phyloP scores from a whole-genome alignment of 1,140 invertebrate species.

The Drosophila prosaltans region DNA sequence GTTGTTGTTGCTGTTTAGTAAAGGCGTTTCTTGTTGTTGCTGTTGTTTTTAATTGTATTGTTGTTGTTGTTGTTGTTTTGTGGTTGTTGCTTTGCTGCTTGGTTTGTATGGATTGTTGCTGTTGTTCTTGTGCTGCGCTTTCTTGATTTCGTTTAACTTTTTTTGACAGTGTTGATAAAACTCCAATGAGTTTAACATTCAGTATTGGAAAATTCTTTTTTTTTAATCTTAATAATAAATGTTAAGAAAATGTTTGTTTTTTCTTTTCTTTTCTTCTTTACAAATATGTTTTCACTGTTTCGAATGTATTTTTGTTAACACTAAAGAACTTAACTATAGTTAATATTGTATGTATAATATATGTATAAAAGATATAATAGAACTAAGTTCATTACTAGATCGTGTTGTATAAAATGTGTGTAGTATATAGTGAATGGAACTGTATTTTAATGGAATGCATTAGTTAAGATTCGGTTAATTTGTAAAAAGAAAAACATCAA shows the following conservation, averaged over 20 bases:
- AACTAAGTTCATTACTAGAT: conserved; percentile 1
- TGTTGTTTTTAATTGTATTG: conserved; percentile 12
- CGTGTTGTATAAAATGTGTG: background rate
- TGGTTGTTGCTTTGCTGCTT: conserved; percentile 16
- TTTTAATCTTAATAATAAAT: background rate
- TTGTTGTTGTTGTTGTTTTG: conserved; percentile 4
- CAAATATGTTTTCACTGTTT: conserved; percentile 1
- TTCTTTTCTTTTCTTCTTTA: background rate
- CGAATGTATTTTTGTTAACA: background rate
- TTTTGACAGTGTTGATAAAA: conserved; percentile 1
- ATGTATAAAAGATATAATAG: background rate
- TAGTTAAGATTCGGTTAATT: conserved; percentile 2
- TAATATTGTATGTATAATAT: background rate
- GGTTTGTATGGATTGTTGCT: conserved; percentile 16
- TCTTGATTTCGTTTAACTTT: background rate
- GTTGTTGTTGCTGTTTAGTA: conserved; percentile 29
- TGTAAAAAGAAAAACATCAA: background rate
- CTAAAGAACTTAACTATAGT: conserved; percentile 1
- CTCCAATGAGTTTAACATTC: background rate
- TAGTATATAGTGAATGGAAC: background rate
- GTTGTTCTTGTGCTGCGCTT: conserved; percentile 25
- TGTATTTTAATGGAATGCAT: background rate
- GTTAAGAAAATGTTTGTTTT: background rate
- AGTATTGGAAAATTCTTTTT: background rate
- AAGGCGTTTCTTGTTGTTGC: conserved; percentile 28